Conservation (phyloP, 2,113 vertebrate species). For the Thermophis baileyi region DNA sequence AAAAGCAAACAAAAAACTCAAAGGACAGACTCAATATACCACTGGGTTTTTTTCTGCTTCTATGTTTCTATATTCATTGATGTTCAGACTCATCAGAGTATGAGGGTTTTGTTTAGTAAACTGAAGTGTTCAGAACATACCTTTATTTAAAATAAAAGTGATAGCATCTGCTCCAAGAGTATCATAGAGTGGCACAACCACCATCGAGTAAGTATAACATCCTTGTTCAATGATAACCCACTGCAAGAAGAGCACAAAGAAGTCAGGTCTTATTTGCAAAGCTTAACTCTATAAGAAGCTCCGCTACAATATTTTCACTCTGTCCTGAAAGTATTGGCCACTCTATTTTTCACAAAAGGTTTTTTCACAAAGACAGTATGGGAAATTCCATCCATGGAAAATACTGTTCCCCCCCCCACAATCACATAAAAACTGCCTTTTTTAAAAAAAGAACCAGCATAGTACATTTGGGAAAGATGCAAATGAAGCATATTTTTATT, state of each 20-base stretch:
- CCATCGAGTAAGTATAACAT: conserved; percentile 91
- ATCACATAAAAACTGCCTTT: neutral
- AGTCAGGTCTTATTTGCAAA: neutral
- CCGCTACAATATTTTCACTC: neutral
- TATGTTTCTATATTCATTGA: neutral
- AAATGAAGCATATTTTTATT: neutral
- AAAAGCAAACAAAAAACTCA: neutral
- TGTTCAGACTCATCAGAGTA: neutral
- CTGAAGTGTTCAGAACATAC: conserved; percentile 61
- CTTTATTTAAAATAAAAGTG: conserved; percentile 84
- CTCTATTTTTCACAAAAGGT: neutral
- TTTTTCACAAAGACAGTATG: neutral
- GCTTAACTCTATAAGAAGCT: neutral
- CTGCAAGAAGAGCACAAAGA: conserved; percentile 62
- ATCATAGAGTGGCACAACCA: conserved; percentile 91
- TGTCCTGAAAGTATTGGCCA: neutral
- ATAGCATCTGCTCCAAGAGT: conserved; percentile 90
- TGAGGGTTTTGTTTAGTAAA: neutral
- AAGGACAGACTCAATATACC: neutral
- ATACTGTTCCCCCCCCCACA: neutral
- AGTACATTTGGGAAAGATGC: neutral
- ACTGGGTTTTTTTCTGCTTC: neutral
- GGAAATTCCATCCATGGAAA: neutral
- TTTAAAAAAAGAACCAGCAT: neutral
- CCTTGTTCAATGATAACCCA: conserved; percentile 92